Base-by-base conservation (phyloP, 2,888 invertebrate genomes). In the Trileptium ribeirensis region DNA sequence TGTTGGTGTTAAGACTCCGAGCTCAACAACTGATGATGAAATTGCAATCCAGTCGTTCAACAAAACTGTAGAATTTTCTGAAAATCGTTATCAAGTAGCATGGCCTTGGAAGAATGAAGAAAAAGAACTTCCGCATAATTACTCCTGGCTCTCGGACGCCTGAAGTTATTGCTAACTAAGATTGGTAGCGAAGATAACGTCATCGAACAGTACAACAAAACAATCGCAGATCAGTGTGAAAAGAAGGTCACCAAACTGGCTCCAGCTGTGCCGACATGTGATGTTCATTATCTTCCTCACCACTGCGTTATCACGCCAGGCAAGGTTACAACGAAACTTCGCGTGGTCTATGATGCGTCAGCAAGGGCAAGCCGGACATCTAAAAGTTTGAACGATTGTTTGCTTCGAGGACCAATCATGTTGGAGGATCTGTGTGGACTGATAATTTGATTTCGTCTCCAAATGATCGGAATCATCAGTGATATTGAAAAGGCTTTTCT, bases 281-380 rank as follows among this genome's bases (percentile, higher is more conserved):
- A 51, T 15, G 51, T 51, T 51, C 84, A 84, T 40, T 84, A 83
- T 70, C 31, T 83, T 3, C 84, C 84, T 0, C 83, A 84, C 77
- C 84, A 84, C 31, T 36, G 80, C 0, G 84, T 84, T 0, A 67
- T 84, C 31, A 78, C 79, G 0, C 81, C 83, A n/a, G 24, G 64
- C 19, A 83, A 84, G 19, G 31, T 64, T 29, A 75, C 51, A 8
- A 51, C 85, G 0, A 86, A 86, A 77, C 39, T 86, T 15, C 40
- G 85, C 2, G 78, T 83, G 33, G 85, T 86, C 15, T 86, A 81
- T 74, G 86, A 86, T 81, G 86, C 82, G 1, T 83, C 82, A 0
- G 80, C 78, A 0, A 78, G 29, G 39, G 37, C 36, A 31, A 82
- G 81, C 70, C 19, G 1, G 0, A 75, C 81, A 79, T 79, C 51